Base-by-base conservation (phyloP, 2,888 invertebrate genomes). In the Octodonta nipae region DNA sequence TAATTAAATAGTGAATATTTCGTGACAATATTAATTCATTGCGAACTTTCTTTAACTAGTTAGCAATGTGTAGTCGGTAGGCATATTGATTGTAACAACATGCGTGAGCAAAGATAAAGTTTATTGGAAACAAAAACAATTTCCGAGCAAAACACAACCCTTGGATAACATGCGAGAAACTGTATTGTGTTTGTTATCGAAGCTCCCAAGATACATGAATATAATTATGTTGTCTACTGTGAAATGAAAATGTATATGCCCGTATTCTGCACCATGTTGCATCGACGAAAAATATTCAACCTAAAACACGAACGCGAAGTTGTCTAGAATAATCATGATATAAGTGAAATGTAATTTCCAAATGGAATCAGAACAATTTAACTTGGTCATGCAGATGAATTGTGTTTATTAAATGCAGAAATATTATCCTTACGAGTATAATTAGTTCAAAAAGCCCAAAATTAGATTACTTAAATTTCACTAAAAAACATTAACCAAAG, bases 221-320 rank as follows among this genome's bases (percentile, higher is more conserved):
- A 45, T 47, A 49, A 49, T 47, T 49, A 49, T 43, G 43, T 42
- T 46, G 47, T 49, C 47, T 38, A 37, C 42, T 39, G 28, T 41
- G 37, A 41, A 37, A 38, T 22, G 38, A 38, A 38, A 38, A 35
- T 35, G 25, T 32, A 26, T 38, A 34, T 30, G 20, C 22, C 22
- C 22, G 22, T 4, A 2, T 22, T n/a, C n/a, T n/a, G n/a, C n/a
- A n/a, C n/a, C n/a, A 22, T 3, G 4, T 11, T 4, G 4, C 2
- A 11, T n/a, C 22, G 11, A 4, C n/a, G 11, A 22, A 22, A n/a
- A 20, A 20, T 7, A 3, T 11, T 22, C 22, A 11, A 22, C 22
- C n/a, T 11, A 11, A 22, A 22, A 22, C 22, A 11, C 22, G 10
- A n/a, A n/a, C n/a, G n/a, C n/a, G n/a, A n/a, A 22, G 22, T 4